Conservation (phyloP, 2,113 vertebrate species). For the human (Homo sapiens) region GRCh38 chr12:79629501-79630000, state of each 20-base stretch:
- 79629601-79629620: too few species aligned
- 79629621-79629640: too few species aligned
- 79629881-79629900: not conserved
- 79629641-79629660: too few species aligned
- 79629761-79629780: not conserved
- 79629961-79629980: not conserved
- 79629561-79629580: too few species aligned
- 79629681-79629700: too few species aligned
- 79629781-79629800: not conserved
- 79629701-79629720: not conserved
- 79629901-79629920: not conserved
- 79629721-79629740: not conserved
- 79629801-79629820: not conserved
- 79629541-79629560: too few species aligned
- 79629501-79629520: too few species aligned
- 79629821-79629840: not conserved
- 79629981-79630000: not conserved
- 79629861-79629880: not conserved
- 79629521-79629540: too few species aligned
- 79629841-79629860: not conserved
- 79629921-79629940: not conserved
- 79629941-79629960: too few species aligned
- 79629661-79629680: too few species aligned
- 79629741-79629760: not conserved
- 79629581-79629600: too few species aligned